A percentile compares a stretch with the other conserved stretches of the same genome.
These are phyloP conservation scores for Drosophila kanekoi DNA, from an alignment of 2,888 invertebrate species.

Conservation along the genomic window DNA sequence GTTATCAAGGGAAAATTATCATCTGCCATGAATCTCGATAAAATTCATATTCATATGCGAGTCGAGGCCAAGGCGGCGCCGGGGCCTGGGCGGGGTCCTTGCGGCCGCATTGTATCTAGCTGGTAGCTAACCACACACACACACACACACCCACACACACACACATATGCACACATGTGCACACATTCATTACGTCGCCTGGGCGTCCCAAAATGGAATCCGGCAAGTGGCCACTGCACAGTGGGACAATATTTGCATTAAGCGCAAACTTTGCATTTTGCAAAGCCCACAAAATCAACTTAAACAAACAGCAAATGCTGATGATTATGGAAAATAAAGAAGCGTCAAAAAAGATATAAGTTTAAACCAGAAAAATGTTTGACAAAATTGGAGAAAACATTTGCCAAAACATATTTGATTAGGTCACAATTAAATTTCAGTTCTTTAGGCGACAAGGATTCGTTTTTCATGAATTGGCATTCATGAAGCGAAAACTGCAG, in stretches of 20 bases:
- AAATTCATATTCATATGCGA: constrained; percentile 80
- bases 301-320: too few species aligned
- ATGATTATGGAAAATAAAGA: too few species aligned
- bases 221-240: constrained; percentile 47
- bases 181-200: constrained; percentile 75
- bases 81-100: neutral
- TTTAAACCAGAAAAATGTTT: too few species aligned
- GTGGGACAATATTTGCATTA: constrained; percentile 16
- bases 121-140: constrained; percentile 71
- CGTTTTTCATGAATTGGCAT: too few species aligned
- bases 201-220: constrained; percentile 73
- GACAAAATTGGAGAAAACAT: too few species aligned
- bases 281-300: too few species aligned
- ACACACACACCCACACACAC: constrained; percentile 24
- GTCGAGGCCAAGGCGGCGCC: constrained; percentile 26
- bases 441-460: too few species aligned
- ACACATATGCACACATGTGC: constrained; percentile 19
- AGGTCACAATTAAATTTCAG: too few species aligned
- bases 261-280: too few species aligned
- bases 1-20: constrained; percentile 85
- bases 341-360: too few species aligned
- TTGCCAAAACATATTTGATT: too few species aligned
- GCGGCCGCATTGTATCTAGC: constrained; percentile 66
- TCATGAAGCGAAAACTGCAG: too few species aligned
- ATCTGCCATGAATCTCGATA: constrained; percentile 83